Percentiles rank a stretch among this genome's conserved stretches.
Conservation (phyloP, 1,140 invertebrate genomes). For the Telenomus remus region DNA sequence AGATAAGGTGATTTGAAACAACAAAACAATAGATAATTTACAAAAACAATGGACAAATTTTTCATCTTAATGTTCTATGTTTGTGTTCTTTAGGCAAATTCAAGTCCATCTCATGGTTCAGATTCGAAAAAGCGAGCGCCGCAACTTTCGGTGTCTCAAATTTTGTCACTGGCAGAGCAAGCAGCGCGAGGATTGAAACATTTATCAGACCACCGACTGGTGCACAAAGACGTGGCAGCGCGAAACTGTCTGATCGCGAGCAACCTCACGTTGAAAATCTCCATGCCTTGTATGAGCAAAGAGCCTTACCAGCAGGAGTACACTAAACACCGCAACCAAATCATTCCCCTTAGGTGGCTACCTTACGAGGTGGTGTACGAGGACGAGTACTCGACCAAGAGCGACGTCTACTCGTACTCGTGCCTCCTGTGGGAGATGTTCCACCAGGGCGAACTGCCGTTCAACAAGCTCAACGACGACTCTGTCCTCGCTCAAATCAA, state of each 20-base stretch:
- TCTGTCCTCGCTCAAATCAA: slow-evolving; percentile 84
- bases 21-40: neutral
- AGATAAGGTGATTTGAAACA: slow-evolving; percentile 20
- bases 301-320: slow-evolving; percentile 93
- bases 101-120: slow-evolving; percentile 60
- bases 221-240: slow-evolving; percentile 92
- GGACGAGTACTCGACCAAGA: slow-evolving; percentile 94
- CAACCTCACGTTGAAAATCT: slow-evolving; percentile 88
- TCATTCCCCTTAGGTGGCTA: slow-evolving; percentile 83
- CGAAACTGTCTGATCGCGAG: slow-evolving; percentile 94
- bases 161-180: slow-evolving; percentile 84
- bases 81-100: slow-evolving; percentile 6
- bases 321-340: slow-evolving; percentile 85
- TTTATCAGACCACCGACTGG: slow-evolving; percentile 83
- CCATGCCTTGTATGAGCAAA: slow-evolving; percentile 85
- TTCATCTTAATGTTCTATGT: too few relatives aligned
- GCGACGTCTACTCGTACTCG: slow-evolving; percentile 94
- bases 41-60: neutral
- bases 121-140: slow-evolving; percentile 76
- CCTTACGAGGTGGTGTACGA: slow-evolving; percentile 91
- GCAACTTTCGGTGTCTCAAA: slow-evolving; percentile 82
- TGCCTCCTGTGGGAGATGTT: slow-evolving; percentile 94
- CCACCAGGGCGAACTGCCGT: slow-evolving; percentile 89
- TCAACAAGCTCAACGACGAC: slow-evolving; percentile 86
- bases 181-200: slow-evolving; percentile 90